Conservation (phyloP, 1,140 invertebrate genomes). For the Diorhabda carinulata region DNA sequence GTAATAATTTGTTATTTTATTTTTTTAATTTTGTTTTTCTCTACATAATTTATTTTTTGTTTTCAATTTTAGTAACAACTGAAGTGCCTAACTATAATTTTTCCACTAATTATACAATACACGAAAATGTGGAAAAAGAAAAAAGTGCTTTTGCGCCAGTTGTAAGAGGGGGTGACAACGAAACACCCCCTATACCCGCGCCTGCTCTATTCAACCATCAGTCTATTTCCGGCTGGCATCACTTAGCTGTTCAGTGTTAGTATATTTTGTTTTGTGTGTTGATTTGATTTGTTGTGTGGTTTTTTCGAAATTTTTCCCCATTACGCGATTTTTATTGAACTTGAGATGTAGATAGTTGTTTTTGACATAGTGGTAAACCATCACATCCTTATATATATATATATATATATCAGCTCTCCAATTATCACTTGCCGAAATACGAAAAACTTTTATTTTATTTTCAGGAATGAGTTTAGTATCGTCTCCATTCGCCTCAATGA, state of each 20-base stretch:
- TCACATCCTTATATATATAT: too few relatives aligned
- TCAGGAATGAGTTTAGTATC: constrained; percentile 73
- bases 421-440: too few relatives aligned
- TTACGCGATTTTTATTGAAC: too few relatives aligned
- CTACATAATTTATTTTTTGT: constrained; percentile 22
- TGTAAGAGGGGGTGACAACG: constrained; percentile 52
- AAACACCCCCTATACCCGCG: constrained; percentile 54
- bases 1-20: background rate
- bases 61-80: constrained; percentile 45
- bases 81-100: constrained; percentile 56
- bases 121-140: constrained; percentile 45
- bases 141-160: constrained; percentile 61
- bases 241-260: constrained; percentile 61
- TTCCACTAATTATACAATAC: constrained; percentile 56
- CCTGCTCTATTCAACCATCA: constrained; percentile 56
- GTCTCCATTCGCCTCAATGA: constrained; percentile 79
- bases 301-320: background rate
- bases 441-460: constrained; percentile 34
- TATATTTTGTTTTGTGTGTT: constrained; percentile 44
- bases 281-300: constrained; percentile 16
- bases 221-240: constrained; percentile 58
- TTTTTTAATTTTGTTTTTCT: background rate
- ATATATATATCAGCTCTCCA: too few relatives aligned
- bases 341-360: too few relatives aligned
- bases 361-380: too few relatives aligned